These are phyloP conservation scores for Synanthedon andrenaeformis DNA, from an alignment of 2,888 invertebrate species.

Conservation along the genomic window DNA sequence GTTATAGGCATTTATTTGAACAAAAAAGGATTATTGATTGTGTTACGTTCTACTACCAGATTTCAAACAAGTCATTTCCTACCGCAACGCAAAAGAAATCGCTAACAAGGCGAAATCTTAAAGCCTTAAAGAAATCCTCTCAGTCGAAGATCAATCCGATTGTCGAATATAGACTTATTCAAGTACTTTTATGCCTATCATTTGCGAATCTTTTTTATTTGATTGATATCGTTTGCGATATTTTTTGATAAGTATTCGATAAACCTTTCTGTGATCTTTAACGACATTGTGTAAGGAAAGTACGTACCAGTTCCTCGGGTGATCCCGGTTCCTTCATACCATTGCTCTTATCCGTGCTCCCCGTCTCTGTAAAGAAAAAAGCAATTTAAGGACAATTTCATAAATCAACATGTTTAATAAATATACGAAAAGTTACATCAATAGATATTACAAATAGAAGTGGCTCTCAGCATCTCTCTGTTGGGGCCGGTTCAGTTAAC, in stretches of 20 bases:
- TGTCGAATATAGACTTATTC: slow-evolving; percentile 5
- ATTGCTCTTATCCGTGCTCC: slow-evolving; percentile 79
- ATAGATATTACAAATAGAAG: neutral
- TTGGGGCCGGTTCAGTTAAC: too few relatives aligned
- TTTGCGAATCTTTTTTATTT: slow-evolving; percentile 7
- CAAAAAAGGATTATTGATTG: too few relatives aligned
- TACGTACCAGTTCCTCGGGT: slow-evolving; percentile 83
- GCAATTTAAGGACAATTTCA: neutral
- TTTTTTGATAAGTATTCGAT: neutral
- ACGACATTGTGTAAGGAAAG: neutral
- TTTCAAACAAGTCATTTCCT: too few relatives aligned
- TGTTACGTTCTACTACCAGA: too few relatives aligned
- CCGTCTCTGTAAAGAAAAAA: slow-evolving; percentile 74
- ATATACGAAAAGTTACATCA: neutral
- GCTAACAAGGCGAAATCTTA: slow-evolving; percentile 2
- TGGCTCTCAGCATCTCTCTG: neutral
- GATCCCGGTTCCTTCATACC: slow-evolving; percentile 90
- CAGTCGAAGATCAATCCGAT: slow-evolving; percentile 10
- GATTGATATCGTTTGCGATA: neutral
- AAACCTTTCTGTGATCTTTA: neutral
- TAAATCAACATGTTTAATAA: neutral
- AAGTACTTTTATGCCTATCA: slow-evolving; percentile 10
- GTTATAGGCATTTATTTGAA: too few relatives aligned
- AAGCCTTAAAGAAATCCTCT: neutral
- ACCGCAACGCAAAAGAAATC: slow-evolving; percentile 2